Percentiles rank a stretch among this genome's conserved stretches.
Evolutionary conservation across 1,140 invertebrate species (phyloP).

Genomic region (Whitmania pigra): DNA sequence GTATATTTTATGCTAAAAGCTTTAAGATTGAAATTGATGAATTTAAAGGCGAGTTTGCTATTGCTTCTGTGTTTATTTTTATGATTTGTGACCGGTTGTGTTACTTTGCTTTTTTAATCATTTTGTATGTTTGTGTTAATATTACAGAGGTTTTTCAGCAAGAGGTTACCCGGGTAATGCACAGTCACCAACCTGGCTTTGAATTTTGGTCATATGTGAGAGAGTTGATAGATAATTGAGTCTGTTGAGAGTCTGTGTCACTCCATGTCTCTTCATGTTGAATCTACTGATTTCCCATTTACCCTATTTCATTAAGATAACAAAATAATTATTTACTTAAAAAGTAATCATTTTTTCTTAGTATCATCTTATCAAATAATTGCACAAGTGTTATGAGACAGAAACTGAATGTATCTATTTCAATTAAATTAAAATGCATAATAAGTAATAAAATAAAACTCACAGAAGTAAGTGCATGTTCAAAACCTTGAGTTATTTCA

Average conservation of each 20-base stretch:
- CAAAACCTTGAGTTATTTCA: constrained; percentile 80
- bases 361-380: not conserved
- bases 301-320: constrained; percentile 31
- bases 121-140: no score
- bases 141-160: no score
- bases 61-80: no score
- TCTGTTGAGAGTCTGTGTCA: constrained; percentile 85
- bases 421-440: no score
- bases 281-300: constrained; percentile 99
- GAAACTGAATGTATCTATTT: not conserved
- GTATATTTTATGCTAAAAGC: no score
- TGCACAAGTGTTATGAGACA: not conserved
- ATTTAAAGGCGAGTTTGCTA: no score
- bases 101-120: no score
- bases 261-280: constrained; percentile 92
- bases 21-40: no score
- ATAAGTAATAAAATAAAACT: no score
- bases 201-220: constrained; percentile 98
- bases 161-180: no score
- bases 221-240: constrained; percentile 94
- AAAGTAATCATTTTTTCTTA: not conserved
- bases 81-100: no score
- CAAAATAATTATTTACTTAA: no score
- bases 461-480: constrained; percentile 84
- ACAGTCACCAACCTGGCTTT: constrained; percentile 58